Conservation (phyloP, 2,888 invertebrate genomes). For the Epicampocera succincta region DNA sequence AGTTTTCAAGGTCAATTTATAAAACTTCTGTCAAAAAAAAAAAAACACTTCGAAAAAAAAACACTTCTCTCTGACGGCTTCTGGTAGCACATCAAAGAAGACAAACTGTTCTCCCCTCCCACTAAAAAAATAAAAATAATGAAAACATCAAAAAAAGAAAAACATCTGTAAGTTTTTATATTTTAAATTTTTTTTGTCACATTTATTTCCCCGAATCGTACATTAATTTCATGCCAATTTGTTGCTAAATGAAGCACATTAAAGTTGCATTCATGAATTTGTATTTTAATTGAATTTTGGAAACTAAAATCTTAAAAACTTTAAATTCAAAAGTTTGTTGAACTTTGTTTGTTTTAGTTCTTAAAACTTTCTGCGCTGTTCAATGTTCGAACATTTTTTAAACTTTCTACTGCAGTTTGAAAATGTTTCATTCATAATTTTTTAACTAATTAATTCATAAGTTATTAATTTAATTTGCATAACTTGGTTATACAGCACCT, state of each 20-base stretch:
- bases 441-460: constrained; percentile 4
- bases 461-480: constrained; percentile 18
- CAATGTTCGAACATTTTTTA: background rate
- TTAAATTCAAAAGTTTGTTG: constrained; percentile 3
- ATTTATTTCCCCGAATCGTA: constrained; percentile 40
- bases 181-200: constrained; percentile 15
- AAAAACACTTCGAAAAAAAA: constrained; percentile 1
- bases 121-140: background rate
- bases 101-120: constrained; percentile 5
- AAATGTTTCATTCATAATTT: constrained; percentile 7
- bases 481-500: background rate
- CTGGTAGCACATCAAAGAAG: background rate
- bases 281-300: background rate
- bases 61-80: constrained; percentile 33
- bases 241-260: constrained; percentile 43
- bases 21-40: background rate
- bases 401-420: constrained; percentile 5
- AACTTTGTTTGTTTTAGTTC: too few relatives aligned
- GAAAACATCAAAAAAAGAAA: background rate
- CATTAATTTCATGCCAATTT: constrained; percentile 62
- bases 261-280: constrained; percentile 42
- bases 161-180: constrained; percentile 12
- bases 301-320: background rate
- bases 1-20: constrained; percentile 24
- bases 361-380: background rate